Evolutionary conservation across 2,113 vertebrate species (phyloP).

Genomic region (Capreolus pygargus): DNA sequence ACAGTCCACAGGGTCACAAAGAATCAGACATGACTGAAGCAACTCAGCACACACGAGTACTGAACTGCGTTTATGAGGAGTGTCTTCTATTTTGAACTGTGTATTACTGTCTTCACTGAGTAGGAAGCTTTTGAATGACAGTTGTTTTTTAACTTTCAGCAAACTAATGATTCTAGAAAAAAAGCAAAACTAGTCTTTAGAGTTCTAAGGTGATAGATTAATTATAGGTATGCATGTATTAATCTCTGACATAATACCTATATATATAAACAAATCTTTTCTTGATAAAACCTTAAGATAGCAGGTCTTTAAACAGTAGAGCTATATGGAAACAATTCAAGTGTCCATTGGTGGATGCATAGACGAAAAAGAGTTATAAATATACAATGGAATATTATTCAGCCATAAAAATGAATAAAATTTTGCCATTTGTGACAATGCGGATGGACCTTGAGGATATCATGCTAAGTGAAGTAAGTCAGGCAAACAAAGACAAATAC

Average conservation of each 20-base stretch:
- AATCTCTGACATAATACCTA: background rate
- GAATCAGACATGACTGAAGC: background rate
- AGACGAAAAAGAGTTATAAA: background rate
- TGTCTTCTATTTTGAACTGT: background rate
- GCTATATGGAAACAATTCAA: background rate
- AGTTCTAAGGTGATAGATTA: background rate
- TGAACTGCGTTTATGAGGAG: background rate
- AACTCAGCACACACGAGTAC: background rate
- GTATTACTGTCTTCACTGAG: background rate
- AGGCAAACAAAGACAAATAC: background rate
- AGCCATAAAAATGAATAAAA: background rate
- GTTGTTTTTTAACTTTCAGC: background rate
- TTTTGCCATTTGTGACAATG: background rate
- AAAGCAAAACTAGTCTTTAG: background rate
- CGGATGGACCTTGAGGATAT: background rate
- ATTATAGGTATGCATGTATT: background rate
- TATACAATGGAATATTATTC: background rate
- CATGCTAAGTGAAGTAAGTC: background rate
- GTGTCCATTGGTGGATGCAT: background rate
- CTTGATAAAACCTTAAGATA: background rate
- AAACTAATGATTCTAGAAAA: conserved; percentile 3
- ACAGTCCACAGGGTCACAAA: background rate
- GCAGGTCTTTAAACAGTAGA: background rate
- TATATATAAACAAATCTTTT: background rate
- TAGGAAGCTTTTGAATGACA: background rate